Percentiles rank a stretch among this genome's conserved stretches.
These are phyloP conservation scores for Heliocidaris erythrogramma DNA, from an alignment of 35 echinoderm and acorn worm species.

Conservation along the genomic window DNA sequence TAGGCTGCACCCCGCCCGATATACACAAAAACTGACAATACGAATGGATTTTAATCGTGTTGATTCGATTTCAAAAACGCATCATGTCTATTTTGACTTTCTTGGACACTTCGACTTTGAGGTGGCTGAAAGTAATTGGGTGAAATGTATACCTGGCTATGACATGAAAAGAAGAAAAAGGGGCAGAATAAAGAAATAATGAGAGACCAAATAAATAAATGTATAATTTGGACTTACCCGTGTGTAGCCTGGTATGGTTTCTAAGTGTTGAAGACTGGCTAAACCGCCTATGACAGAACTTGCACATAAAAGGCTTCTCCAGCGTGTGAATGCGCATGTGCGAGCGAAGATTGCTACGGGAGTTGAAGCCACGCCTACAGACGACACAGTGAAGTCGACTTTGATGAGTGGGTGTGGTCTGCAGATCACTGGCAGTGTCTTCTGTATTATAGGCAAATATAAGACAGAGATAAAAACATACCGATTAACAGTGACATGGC, in stretches of 20 bases:
- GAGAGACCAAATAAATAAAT: not conserved
- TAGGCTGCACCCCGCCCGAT: no score
- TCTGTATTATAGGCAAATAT: not conserved
- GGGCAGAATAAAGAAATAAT: no score
- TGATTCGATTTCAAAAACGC: no score
- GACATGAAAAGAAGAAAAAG: no score
- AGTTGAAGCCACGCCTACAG: slow-evolving; percentile 92
- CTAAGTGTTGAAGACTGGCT: slow-evolving; percentile 96
- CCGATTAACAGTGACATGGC: not conserved
- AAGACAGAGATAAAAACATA: not conserved
- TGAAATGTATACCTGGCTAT: no score
- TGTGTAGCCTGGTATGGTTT: slow-evolving; percentile 92
- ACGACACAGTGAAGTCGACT: slow-evolving; percentile 87
- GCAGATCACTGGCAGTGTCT: slow-evolving; percentile 49
- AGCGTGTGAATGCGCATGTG: slow-evolving; percentile 98
- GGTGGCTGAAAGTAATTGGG: no score
- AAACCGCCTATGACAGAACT: slow-evolving; percentile 88
- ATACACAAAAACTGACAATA: no score
- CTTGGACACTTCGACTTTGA: no score
- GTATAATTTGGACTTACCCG: slow-evolving; percentile 57
- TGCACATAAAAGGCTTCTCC: slow-evolving; percentile 94
- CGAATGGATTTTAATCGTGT: no score
- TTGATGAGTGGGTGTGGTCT: slow-evolving; percentile 43
- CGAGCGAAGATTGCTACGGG: slow-evolving; percentile 91
- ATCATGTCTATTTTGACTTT: no score